Base-by-base conservation (phyloP, 2,113 vertebrate genomes). In the Pongo abelii region DNA sequence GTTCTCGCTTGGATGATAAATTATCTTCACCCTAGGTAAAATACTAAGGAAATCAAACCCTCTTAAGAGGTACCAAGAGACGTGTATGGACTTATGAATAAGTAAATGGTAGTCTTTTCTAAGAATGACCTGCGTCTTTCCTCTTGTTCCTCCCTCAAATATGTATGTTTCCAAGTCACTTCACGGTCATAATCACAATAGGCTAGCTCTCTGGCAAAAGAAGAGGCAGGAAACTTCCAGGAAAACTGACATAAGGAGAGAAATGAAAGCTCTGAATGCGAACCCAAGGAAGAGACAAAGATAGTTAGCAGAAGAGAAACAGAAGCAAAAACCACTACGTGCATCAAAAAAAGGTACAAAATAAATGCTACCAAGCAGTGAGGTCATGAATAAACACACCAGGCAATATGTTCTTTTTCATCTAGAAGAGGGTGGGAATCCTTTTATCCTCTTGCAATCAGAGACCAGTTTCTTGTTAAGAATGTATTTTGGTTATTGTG, bases 101-200 rank as follows among this genome's bases (percentile, higher is more conserved):
- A 57, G 80, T 59, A 32, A 67, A 14, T 72, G 32, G 18, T 40
- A 70, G 1, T 10, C 30, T 74, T 97, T 70, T 46, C 89, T 72
- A 40, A 70, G 61, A 48, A 69, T 40, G 30, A 30, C 17, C 90
- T 93, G 32, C 32, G 13, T 89, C 50, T 9, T 84, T 87, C 61
- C 13, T 92, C 17, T 52, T 50, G 16, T 43, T 93, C 84, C 23
- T 46, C 23, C 32, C 78, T 93, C 30, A 75, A 74, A 46, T 3
- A 10, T 25, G 23, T 30, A 48, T 0, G 0, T 40, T 23, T 38
- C 25, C 38, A 77, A 64, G 46, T 27, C 20, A 0, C 52, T 64
- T 75, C 2, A 3, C 13, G 13, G 16, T 32, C 38, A 4, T 2
- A 18, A 13, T 91, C 27, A 91, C 35, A 79, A 75, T 52, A 46